These are phyloP conservation scores for Drosophila micromelanica DNA, from an alignment of 1,140 invertebrate species.

Conservation along the genomic window DNA sequence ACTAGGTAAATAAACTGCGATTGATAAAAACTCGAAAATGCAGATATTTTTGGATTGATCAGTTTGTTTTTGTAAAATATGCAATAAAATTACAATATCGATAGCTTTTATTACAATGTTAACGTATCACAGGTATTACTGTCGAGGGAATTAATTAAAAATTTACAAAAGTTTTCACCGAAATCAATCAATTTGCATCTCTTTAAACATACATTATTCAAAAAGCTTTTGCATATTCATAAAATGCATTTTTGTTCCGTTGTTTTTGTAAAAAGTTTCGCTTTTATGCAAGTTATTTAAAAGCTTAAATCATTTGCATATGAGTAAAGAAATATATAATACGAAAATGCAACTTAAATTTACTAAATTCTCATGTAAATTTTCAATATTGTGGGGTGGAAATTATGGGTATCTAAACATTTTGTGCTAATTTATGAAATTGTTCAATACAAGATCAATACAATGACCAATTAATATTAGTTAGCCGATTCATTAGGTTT, in stretches of 20 bases:
- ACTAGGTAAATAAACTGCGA: neutral
- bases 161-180: conserved; percentile 25
- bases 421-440: conserved; percentile 48
- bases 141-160: conserved; percentile 4
- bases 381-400: conserved; percentile 11
- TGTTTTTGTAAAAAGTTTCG: conserved; percentile 11
- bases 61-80: neutral
- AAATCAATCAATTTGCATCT: conserved; percentile 37
- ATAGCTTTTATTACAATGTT: neutral
- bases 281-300: conserved; percentile 14
- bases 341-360: conserved; percentile 37
- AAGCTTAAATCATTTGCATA: conserved; percentile 44
- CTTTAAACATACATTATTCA: conserved; percentile 21
- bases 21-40: neutral
- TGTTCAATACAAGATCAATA: conserved; percentile 51
- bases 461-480: conserved; percentile 78
- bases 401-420: conserved; percentile 10
- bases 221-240: conserved; percentile 13
- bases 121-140: neutral
- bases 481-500: conserved; percentile 77
- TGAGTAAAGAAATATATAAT: conserved; percentile 19
- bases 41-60: neutral
- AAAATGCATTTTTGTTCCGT: conserved; percentile 54
- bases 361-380: conserved; percentile 52
- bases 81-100: conserved; percentile 10